These are phyloP conservation scores for Pampusana beccarii DNA, from an alignment of 2,113 vertebrate genomes.

Conservation along the genomic window DNA sequence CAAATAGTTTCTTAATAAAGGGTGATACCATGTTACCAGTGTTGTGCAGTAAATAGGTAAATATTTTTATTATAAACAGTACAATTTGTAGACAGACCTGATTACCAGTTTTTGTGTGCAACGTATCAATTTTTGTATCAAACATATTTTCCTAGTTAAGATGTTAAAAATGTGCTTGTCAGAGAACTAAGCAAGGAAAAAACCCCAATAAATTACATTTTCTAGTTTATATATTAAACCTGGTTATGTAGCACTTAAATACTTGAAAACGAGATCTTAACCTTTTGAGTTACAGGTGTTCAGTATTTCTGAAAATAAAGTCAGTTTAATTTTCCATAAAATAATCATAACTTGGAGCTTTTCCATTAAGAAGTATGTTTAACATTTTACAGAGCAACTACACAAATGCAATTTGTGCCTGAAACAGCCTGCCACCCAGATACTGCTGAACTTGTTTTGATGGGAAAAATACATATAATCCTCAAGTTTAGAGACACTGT, in stretches of 20 bases:
- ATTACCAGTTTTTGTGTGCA: background rate
- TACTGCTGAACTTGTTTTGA: background rate
- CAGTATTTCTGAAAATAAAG: background rate
- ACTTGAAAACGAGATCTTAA: background rate
- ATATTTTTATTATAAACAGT: background rate
- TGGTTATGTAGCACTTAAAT: background rate
- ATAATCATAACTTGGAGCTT: background rate
- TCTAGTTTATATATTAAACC: background rate
- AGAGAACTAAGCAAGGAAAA: background rate
- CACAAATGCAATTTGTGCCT: background rate
- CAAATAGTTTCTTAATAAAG: background rate
- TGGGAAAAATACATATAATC: background rate
- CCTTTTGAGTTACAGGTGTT: background rate
- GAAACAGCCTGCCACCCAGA: background rate
- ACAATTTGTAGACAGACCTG: background rate
- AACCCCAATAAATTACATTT: background rate
- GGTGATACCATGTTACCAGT: background rate
- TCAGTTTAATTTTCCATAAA: background rate
- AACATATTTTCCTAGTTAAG: background rate
- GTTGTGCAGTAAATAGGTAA: background rate
- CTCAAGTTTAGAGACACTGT: background rate
- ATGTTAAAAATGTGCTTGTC: background rate
- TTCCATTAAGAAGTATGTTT: background rate
- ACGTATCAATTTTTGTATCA: background rate
- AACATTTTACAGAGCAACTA: background rate